These are phyloP conservation scores for Antedon mediterranea DNA, from an alignment of 53 echinoderm and acorn worm genomes.

Conservation along the genomic window DNA sequence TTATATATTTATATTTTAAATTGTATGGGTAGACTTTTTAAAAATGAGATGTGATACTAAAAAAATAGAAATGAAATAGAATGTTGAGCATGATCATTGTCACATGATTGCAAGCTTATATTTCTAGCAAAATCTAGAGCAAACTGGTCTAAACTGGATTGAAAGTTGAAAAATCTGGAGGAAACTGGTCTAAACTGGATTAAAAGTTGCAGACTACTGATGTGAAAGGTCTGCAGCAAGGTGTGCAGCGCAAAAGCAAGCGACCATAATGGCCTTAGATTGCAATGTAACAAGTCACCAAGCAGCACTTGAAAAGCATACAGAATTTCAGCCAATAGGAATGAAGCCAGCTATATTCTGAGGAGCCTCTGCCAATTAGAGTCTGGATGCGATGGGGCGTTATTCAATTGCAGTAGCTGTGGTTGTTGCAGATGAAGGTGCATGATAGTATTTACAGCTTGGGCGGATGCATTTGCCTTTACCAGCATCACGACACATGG, in stretches of 20 bases:
- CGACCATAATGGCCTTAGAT: background rate
- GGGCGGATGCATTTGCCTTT: constrained; percentile 99
- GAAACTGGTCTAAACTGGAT: too few species aligned
- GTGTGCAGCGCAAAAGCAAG: background rate
- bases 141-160: background rate
- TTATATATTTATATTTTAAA: background rate
- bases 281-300: background rate
- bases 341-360: background rate
- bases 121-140: background rate
- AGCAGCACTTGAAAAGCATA: constrained; percentile 1
- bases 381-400: background rate
- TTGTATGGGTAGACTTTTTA: background rate
- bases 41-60: background rate
- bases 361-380: background rate
- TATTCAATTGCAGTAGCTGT: background rate
- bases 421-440: constrained; percentile 34
- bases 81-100: background rate
- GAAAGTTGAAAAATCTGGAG: background rate
- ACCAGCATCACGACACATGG: constrained; percentile 92
- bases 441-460: constrained; percentile 99
- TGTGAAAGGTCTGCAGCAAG: constrained; percentile 1
- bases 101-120: background rate
- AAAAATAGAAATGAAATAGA: background rate
- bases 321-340: constrained; percentile 1
- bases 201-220: too few species aligned